Evolutionary conservation across 2,888 invertebrate genomes (phyloP).

Genomic region (Schrankia costaestrigalis): DNA sequence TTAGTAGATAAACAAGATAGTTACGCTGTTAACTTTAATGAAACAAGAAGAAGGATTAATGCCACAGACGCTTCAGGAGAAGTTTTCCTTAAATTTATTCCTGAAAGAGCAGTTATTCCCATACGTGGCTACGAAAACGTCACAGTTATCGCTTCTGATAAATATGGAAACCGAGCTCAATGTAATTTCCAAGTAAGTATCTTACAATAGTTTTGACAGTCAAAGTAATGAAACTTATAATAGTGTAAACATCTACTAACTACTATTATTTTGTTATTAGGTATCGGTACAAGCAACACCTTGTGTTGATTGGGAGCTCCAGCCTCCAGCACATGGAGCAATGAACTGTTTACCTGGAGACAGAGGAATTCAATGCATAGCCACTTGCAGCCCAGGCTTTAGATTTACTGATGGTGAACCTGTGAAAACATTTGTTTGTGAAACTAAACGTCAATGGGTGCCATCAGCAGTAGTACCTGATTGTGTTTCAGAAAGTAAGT

Average conservation of each 20-base stretch:
- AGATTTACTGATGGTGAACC: conserved; percentile 95
- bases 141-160: conserved; percentile 93
- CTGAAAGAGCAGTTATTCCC: conserved; percentile 91
- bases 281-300: conserved; percentile 95
- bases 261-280: conserved; percentile 43
- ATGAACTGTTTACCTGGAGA: conserved; percentile 92
- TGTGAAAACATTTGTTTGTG: conserved; percentile 92
- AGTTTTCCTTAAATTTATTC: conserved; percentile 89
- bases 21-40: conserved; percentile 95
- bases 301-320: conserved; percentile 96
- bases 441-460: conserved; percentile 89
- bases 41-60: conserved; percentile 91
- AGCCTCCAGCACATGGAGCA: conserved; percentile 93
- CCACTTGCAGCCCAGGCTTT: conserved; percentile 93
- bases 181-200: conserved; percentile 92
- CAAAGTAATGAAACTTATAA: neutral
- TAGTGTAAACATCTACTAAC: neutral
- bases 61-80: conserved; percentile 94
- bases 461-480: conserved; percentile 95
- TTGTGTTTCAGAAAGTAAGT: conserved; percentile 94
- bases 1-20: conserved; percentile 93
- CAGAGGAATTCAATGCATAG: conserved; percentile 91
- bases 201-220: neutral
- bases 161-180: conserved; percentile 91
- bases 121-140: conserved; percentile 95